phyloP scores from a whole-genome alignment of 92 coral and sea anemone species.

The Epizoanthus ramosus region DNA sequence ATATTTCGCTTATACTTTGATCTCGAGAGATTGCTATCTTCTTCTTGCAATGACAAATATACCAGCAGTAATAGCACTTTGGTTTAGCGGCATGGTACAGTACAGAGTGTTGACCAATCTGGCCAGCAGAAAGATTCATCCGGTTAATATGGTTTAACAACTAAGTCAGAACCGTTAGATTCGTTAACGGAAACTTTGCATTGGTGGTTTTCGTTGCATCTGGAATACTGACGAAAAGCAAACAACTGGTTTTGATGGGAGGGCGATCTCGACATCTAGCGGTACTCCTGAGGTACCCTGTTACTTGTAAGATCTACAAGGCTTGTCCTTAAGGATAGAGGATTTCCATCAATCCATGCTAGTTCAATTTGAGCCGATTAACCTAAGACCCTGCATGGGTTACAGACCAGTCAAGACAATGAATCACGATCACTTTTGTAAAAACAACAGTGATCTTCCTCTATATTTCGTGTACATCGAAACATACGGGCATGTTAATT shows the following conservation, averaged over 20 bases:
- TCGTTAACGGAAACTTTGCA: no score
- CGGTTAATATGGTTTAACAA: no score
- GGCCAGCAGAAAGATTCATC: no score
- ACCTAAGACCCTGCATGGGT: not conserved
- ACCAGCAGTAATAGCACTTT: not conserved
- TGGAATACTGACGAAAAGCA: no score
- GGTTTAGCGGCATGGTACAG: no score
- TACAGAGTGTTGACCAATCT: no score
- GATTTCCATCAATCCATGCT: slow-evolving; percentile 22
- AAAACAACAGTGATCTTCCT: not conserved
- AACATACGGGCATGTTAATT: slow-evolving; percentile 22
- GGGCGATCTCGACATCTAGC: no score
- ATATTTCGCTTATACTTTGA: not conserved
- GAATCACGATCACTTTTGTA: not conserved
- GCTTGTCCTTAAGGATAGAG: not conserved
- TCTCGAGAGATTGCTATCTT: slow-evolving; percentile 17
- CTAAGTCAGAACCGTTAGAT: no score
- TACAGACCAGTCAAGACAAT: not conserved
- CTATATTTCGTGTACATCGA: not conserved
- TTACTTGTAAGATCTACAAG: not conserved
- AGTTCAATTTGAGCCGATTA: not conserved
- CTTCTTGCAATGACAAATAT: not conserved
- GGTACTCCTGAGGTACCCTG: no score
- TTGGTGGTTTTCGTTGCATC: no score
- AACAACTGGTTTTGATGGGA: no score